phyloP scores from a whole-genome alignment of 2,113 vertebrate genomes.

The Neomonachus schauinslandi region DNA sequence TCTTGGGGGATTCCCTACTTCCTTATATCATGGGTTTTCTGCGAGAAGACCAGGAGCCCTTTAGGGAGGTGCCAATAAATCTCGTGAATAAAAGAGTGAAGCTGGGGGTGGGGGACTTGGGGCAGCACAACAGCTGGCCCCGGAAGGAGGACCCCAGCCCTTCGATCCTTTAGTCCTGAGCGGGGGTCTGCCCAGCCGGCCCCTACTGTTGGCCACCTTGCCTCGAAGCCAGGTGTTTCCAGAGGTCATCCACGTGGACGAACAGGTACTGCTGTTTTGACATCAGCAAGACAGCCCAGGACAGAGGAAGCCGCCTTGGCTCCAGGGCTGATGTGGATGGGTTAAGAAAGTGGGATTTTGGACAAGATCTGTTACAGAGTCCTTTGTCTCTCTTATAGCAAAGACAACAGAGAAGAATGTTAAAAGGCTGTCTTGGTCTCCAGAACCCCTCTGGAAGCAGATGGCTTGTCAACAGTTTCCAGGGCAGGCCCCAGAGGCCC shows the following conservation, averaged over 20 bases:
- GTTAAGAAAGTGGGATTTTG: constrained; percentile 43
- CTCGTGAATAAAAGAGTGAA: constrained; percentile 10
- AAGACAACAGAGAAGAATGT: constrained; percentile 70
- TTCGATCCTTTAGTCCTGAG: neutral
- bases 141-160: neutral
- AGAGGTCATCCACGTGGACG: constrained; percentile 11
- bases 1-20: constrained; percentile 33
- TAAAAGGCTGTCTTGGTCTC: constrained; percentile 48
- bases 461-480: constrained; percentile 73
- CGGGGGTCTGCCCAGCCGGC: neutral
- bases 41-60: neutral
- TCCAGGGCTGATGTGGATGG: neutral
- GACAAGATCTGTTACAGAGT: constrained; percentile 20
- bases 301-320: neutral
- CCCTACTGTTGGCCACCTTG: neutral
- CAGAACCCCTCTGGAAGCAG: constrained; percentile 68
- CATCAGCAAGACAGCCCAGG: neutral
- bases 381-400: constrained; percentile 60
- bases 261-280: constrained; percentile 46
- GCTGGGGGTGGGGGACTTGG: neutral
- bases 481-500: constrained; percentile 68
- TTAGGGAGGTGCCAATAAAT: neutral
- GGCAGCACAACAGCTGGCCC: neutral
- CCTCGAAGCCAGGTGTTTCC: neutral
- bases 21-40: neutral